Evolutionary conservation across 2,113 vertebrate species (phyloP), one percentile per base, ranked within the genome.

Genomic region (Petromus typicus): DNA sequence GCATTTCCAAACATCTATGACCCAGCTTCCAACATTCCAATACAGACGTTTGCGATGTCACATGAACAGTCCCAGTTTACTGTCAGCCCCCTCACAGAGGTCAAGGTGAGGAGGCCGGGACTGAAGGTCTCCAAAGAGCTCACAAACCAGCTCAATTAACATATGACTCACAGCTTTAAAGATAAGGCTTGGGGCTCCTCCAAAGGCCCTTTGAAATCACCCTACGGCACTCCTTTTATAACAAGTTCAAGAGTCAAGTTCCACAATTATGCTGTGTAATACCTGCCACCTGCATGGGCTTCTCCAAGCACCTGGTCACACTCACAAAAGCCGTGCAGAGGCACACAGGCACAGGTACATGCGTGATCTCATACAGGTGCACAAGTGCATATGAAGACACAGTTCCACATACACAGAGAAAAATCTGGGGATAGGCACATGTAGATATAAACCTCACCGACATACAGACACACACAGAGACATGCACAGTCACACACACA

Each of bases 51-150:
- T 3, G 2, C 57, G 30, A 27, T 0, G 43, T 14, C 11, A 7
- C 5, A 0, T 1, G 1, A 34, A 30, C 22, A 57, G 40, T 37
- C 78, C 3, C 80, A 63, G 54, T 45, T 57, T 81, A 25, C 86
- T 2, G 11, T 23, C 25, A 11, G 51, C 1, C 8, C 51, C 20
- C 8, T 0, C 0, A 17, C 2, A 71, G 54, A 27, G 34, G 48
- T 69, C 30, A 0, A 18, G 51, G 67, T 13, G 8, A 91, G 56
- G 13, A 0, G 27, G 80, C 63, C 0, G 4, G 90, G 2, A 5
- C 75, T 43, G 48, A 18, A 71, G 4, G 20, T 61, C 40, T 57
- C 81, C 90, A 20, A 11, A 25, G 57, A 76, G 71, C 2, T 5
- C 14, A 23, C 59, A 66, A 51, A 32, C 6, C n/a, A n/a, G n/a